Evolutionary conservation across 2,113 vertebrate genomes (phyloP).

Genomic region (Otus sunia): DNA sequence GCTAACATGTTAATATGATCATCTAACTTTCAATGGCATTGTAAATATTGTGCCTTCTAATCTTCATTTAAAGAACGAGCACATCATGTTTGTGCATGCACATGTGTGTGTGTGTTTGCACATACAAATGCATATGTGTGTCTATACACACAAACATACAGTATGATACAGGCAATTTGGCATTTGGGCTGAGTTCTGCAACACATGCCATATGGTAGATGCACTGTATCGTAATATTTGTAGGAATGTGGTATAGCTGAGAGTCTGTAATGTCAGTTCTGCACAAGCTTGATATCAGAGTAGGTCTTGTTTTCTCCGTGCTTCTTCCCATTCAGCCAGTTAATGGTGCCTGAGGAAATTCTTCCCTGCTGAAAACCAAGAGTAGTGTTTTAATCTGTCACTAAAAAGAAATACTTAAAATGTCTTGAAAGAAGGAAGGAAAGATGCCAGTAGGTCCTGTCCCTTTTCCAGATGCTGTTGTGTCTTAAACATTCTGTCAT

Average conservation of each 20-base stretch:
- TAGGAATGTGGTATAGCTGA: neutral
- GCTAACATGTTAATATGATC: neutral
- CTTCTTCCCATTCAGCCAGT: neutral
- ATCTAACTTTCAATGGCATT: neutral
- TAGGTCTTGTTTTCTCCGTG: neutral
- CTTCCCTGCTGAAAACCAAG: neutral
- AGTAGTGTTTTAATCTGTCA: neutral
- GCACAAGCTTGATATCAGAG: neutral
- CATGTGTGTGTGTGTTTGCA: neutral
- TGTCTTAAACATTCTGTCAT: neutral
- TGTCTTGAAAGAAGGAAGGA: neutral
- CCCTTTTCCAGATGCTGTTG: neutral
- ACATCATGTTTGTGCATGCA: rapidly evolving
- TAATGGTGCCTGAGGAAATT: neutral
- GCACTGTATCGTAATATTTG: neutral
- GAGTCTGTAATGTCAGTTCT: neutral
- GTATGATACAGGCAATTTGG: neutral
- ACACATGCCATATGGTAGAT: neutral
- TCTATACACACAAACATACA: neutral
- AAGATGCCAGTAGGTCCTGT: neutral
- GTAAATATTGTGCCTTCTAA: neutral
- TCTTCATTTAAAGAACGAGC: neutral
- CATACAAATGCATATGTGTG: rapidly evolving
- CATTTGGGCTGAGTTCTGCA: neutral
- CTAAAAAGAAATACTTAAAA: neutral